Evolutionary conservation across 2,888 invertebrate genomes (phyloP), one percentile per base, ranked within the genome.

Genomic region (Furcula furcula): DNA sequence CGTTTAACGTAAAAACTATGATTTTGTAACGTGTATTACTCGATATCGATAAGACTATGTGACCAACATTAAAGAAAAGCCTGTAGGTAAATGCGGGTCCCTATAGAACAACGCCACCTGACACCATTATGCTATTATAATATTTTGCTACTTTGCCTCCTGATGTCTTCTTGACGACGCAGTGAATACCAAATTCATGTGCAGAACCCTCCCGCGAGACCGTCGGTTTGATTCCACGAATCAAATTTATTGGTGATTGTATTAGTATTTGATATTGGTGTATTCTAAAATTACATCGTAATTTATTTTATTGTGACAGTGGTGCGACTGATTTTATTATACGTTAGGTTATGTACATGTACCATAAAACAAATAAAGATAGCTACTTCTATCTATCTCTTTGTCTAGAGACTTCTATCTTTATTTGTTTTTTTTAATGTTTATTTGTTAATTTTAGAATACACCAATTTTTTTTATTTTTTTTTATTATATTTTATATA

Each of bases 61-160:
- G 29, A 15, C 28, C 36, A 34, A 12, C 16, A 30, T 38, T 45
- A 15, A 32, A 9, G 27, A 26, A 36, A 21, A 7, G 16, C 22
- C 34, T 51, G 50, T 57, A 64, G 60, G 65, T 65, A 65, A 60
- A 70, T 49, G 40, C 45, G 42, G 44, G 49, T 52, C 53, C 58
- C 68, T 60, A 55, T 58, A 67, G 65, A 76, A 78, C 75, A 79
- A 76, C 74, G 70, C 67, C 86, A 88, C 85, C 87, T 87, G 86
- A 84, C 79, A 79, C 83, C 85, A 84, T 88, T 83, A 84, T 69
- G 76, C 84, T 78, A 85, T 87, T 88, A 88, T 85, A 89, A 89
- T 89, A 87, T 88, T 85, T 86, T 75, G 84, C 76, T 77, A 71
- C 78, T 76, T 69, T 66, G 60, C 75, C 75, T 77, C 58, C 78